phyloP scores from a whole-genome alignment of 2,113 vertebrate species.

The Macaca mulatta region DNA sequence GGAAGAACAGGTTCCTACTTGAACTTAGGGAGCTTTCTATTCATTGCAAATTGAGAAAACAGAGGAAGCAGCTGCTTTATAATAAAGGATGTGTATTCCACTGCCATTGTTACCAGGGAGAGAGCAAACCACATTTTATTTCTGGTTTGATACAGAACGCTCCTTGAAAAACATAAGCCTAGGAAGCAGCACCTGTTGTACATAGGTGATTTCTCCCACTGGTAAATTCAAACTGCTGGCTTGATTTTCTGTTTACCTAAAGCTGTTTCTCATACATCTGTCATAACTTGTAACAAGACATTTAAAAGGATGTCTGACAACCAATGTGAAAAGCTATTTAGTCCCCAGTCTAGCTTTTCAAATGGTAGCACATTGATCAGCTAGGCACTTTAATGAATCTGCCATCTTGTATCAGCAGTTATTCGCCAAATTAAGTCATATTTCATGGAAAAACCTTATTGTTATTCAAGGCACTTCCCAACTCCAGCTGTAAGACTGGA shows the following conservation, averaged over 20 bases:
- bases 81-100: slow-evolving; percentile 39
- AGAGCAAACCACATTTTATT: not conserved
- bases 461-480: slow-evolving; percentile 77
- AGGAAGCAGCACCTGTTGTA: not conserved
- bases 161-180: not conserved
- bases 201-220: not conserved
- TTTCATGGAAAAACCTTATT: slow-evolving; percentile 78
- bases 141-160: not conserved
- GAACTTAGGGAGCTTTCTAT: not conserved
- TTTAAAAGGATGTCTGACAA: slow-evolving; percentile 65
- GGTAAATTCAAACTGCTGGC: not conserved
- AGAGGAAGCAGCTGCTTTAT: not conserved
- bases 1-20: slow-evolving; percentile 12
- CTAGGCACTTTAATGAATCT: slow-evolving; percentile 80
- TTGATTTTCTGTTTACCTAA: slow-evolving; percentile 65
- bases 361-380: slow-evolving; percentile 71
- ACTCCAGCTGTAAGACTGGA: slow-evolving; percentile 76
- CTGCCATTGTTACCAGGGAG: not conserved
- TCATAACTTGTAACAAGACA: slow-evolving; percentile 58
- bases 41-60: not conserved
- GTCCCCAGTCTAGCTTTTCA: slow-evolving; percentile 57
- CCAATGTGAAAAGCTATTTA: slow-evolving; percentile 44
- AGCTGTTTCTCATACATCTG: slow-evolving; percentile 50
- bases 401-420: slow-evolving; percentile 74
- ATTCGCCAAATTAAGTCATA: slow-evolving; percentile 81